A percentile compares a stretch with the other conserved stretches of the same genome.
Conservation (phyloP, 30 jellyfish, hydroid and myxozoan genomes). For the Hydractinia echinata region DNA sequence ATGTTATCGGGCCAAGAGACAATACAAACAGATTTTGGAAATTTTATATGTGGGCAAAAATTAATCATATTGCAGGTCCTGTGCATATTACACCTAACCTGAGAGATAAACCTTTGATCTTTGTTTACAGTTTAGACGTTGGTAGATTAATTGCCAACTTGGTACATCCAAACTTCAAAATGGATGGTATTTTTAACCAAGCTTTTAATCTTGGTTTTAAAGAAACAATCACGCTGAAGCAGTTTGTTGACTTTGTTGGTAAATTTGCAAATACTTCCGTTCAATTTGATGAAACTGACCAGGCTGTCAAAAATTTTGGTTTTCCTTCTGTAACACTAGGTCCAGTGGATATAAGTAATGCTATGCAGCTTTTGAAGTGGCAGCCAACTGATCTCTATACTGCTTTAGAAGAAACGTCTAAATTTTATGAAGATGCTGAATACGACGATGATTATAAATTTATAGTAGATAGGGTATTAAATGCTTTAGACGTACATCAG, state of each 20-base stretch:
- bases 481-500: slow-evolving; percentile 7
- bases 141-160: slow-evolving; percentile 1
- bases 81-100: slow-evolving; percentile 17
- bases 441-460: slow-evolving; percentile 21
- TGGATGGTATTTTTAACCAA: slow-evolving; percentile 8
- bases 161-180: background rate
- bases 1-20: slow-evolving; percentile 48
- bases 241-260: slow-evolving; percentile 4
- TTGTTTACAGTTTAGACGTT: slow-evolving; percentile 36
- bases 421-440: slow-evolving; percentile 41
- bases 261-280: slow-evolving; percentile 10
- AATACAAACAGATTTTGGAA: slow-evolving; percentile 41
- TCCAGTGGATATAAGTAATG: slow-evolving; percentile 38
- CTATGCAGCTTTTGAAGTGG: slow-evolving; percentile 28
- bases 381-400: slow-evolving; percentile 27
- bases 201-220: slow-evolving; percentile 34
- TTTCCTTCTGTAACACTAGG: slow-evolving; percentile 40
- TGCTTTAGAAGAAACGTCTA: slow-evolving; percentile 30
- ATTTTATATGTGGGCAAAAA: slow-evolving; percentile 26
- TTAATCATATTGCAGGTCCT: slow-evolving; percentile 20
- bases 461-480: slow-evolving; percentile 22
- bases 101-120: slow-evolving; percentile 17
- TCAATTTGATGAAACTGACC: slow-evolving; percentile 6
- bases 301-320: slow-evolving; percentile 1
- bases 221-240: slow-evolving; percentile 23